Base-by-base conservation (phyloP, 1,140 invertebrate genomes). In the Thaumatotibia leucotreta region DNA sequence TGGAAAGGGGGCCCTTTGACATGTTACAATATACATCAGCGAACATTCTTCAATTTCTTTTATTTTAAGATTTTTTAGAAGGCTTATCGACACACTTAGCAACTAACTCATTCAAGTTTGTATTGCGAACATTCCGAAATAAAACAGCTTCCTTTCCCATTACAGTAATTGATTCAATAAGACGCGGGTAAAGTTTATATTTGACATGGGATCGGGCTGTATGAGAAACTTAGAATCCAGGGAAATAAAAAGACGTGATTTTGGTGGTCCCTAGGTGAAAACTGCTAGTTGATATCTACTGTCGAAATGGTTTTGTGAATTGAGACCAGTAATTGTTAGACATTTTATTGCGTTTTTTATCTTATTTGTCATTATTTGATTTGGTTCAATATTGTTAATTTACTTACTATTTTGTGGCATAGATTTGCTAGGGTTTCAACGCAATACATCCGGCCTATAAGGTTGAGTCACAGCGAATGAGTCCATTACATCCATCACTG, bases 131-230 rank as follows among this genome's bases (percentile, higher is more conserved):
- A 74, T 65, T 39, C 64, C 31, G 62, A 74, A 64, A 75, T 71
- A 75, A 74, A 80, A 72, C 65, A 64, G 70, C 63, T 73, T 45
- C 64, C 67, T 73, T 69, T 65, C 63, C 70, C 65, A 74, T 75
- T 75, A 79, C 72, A 72, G 82, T 85, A 84, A 87, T 84, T 84
- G 83, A 82, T 85, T 82, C 78, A 70, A 85, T 85, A 82, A 85
- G 76, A 80, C 80, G 82, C 76, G 75, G 76, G 74, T 71, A 80
- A 87, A 87, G 76, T 87, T 85, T 85, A 75, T 80, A 82, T 84
- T 85, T 82, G 83, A 85, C 82, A 83, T 79, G 84, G 84, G 84
- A 84, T 79, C 68, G 63, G 66, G 32, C 67, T 80, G 64, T 84
- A 84, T 85, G 83, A 83, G 75, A 80, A 75, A 81, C 80, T 77